Percentiles rank a stretch among this genome's conserved stretches.
phyloP scores from a whole-genome alignment of 2,888 invertebrate species.

The Limnephilus marmoratus region DNA sequence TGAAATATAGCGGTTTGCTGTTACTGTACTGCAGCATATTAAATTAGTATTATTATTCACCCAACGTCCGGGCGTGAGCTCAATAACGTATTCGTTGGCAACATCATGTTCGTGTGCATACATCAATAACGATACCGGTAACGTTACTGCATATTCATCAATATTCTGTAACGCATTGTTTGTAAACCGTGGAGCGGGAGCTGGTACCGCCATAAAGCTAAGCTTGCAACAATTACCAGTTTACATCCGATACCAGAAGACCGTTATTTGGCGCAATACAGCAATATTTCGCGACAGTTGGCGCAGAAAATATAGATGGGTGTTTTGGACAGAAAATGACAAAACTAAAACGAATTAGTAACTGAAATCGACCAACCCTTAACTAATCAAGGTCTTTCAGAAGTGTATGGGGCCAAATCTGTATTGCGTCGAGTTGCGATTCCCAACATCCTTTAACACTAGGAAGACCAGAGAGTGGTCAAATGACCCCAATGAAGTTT shows the following conservation, averaged over 20 bases:
- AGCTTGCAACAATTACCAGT: background rate
- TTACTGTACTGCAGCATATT: background rate
- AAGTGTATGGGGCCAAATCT: background rate
- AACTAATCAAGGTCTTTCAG: background rate
- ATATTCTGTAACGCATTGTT: slow-evolving; percentile 2
- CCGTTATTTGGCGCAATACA: background rate
- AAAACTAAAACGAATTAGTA: background rate
- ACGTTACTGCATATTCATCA: slow-evolving; percentile 2
- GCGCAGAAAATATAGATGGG: background rate
- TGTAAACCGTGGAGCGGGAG: background rate
- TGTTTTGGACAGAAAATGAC: background rate
- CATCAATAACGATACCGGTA: background rate
- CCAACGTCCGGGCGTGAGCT: background rate
- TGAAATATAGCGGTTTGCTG: background rate
- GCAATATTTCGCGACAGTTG: background rate
- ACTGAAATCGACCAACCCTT: background rate
- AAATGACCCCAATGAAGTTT: too few relatives aligned
- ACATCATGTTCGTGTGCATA: background rate
- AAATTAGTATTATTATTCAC: background rate
- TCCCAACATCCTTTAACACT: background rate
- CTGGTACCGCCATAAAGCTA: background rate
- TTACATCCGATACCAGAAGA: background rate
- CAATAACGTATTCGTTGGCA: slow-evolving; percentile 2
- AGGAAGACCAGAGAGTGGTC: too few relatives aligned
- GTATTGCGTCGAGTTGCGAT: background rate